Evolutionary conservation across 1,140 invertebrate species (phyloP), one percentile per base, ranked within the genome.

Genomic region (Bactericera cockerelli): DNA sequence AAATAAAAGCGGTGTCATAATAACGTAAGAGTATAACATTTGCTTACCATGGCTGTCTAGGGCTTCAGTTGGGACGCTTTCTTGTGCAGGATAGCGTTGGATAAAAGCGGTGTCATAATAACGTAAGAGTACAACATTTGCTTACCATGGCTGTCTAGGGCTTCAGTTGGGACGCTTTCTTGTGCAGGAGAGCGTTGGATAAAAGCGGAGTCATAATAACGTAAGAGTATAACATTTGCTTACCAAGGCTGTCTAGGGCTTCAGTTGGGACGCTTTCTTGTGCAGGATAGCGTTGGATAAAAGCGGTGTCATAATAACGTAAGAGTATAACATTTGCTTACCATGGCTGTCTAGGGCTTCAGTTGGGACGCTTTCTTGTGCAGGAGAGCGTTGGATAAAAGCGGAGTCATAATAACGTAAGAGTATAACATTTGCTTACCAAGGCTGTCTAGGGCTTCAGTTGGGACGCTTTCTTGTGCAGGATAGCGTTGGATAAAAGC

Each of bases 361-460:
- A 64, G 36, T 31, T 64, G 63, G n/a, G 62, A 63, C 14, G 63
- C 63, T 25, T 61, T 25, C 57, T 64, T 64, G 21, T 64, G 59
- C 14, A 63, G 57, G 14, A 64, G 58, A 21, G 63, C 63, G 33
- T 36, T 59, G 26, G 62, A n/a, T n/a, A n/a, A n/a, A n/a, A n/a
- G n/a, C n/a, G n/a, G n/a, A n/a, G n/a, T n/a, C n/a, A n/a, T n/a
- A n/a, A n/a, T n/a, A n/a, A n/a, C n/a, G n/a, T n/a, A n/a, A n/a
- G n/a, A n/a, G n/a, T n/a, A n/a, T n/a, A n/a, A n/a, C n/a, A n/a
- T n/a, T n/a, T n/a, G n/a, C n/a, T n/a, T n/a, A n/a, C 33, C 16
- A 36, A 36, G 10, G 33, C 16, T 16, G 16, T 36, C 63, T 26
- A 64, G 25, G 63, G 63, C 42, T 55, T 38, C 28, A 64, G 36